Conservation (phyloP, 1,140 invertebrate genomes). For the Cylas formicarius region DNA sequence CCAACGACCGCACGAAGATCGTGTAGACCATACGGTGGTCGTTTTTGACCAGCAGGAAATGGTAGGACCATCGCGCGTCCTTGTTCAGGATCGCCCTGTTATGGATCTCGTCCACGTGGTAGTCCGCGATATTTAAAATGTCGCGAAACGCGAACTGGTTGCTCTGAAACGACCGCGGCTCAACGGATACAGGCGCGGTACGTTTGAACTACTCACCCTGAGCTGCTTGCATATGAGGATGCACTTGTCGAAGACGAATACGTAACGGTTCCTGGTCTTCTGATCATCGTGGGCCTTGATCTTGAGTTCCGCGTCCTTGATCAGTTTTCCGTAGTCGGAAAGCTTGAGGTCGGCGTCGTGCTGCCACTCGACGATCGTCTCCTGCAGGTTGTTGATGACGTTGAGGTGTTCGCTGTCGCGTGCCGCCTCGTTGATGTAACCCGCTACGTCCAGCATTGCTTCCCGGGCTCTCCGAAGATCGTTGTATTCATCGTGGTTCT, state of each 20-base stretch:
- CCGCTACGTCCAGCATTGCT: slow-evolving; percentile 93
- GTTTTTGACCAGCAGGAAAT: slow-evolving; percentile 78
- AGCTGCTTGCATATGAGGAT: slow-evolving; percentile 87
- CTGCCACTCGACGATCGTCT: slow-evolving; percentile 72
- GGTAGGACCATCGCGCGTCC: slow-evolving; percentile 70
- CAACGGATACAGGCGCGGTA: too few relatives aligned
- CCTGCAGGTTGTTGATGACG: slow-evolving; percentile 81
- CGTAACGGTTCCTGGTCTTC: slow-evolving; percentile 77
- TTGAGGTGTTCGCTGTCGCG: slow-evolving; percentile 88
- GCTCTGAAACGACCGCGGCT: slow-evolving; percentile 50
- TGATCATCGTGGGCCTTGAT: slow-evolving; percentile 87
- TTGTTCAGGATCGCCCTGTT: slow-evolving; percentile 54
- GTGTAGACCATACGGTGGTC: slow-evolving; percentile 79
- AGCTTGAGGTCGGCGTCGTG: slow-evolving; percentile 29
- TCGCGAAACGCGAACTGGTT: slow-evolving; percentile 90
- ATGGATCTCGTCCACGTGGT: slow-evolving; percentile 73
- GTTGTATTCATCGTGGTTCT: slow-evolving; percentile 74
- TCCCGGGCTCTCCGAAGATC: slow-evolving; percentile 83
- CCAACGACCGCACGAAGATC: slow-evolving; percentile 82
- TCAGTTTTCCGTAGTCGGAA: slow-evolving; percentile 79
- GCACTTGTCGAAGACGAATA: slow-evolving; percentile 95
- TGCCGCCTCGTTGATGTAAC: slow-evolving; percentile 98
- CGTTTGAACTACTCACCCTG: slow-evolving; percentile 22
- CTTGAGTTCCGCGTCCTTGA: slow-evolving; percentile 89
- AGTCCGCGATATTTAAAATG: slow-evolving; percentile 76